Conservation (phyloP, 2,797 vertebrate genomes). For the Tauraco hartlaubi region DNA sequence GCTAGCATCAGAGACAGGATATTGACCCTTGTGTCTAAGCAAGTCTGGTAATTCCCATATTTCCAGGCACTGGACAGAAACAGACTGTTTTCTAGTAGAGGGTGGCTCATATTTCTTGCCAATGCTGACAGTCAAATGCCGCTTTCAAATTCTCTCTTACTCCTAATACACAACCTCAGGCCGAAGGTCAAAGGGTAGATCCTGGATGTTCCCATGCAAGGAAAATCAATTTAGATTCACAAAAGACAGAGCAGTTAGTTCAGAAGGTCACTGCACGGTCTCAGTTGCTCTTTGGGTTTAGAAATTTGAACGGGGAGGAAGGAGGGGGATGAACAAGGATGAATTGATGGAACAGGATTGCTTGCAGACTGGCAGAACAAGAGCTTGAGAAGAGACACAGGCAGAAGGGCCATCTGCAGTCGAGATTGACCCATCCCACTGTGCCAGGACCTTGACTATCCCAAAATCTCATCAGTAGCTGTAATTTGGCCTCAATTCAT, state of each 20-base stretch:
- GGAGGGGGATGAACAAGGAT: not conserved
- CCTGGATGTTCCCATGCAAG: conserved; percentile 55
- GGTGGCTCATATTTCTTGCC: conserved; percentile 46
- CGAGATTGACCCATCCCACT: not conserved
- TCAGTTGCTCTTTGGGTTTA: not conserved
- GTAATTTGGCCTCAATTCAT: not conserved
- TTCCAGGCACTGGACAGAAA: conserved; percentile 44
- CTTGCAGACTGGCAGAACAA: not conserved
- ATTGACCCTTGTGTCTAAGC: conserved; percentile 1
- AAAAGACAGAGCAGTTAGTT: conserved; percentile 23
- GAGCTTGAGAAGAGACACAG: not conserved
- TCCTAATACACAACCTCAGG: not conserved
- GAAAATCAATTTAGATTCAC: conserved; percentile 60
- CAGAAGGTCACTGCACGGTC: conserved; percentile 34
- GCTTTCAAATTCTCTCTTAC: conserved; percentile 31
- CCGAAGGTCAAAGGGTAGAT: conserved; percentile 62
- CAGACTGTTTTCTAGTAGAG: conserved; percentile 20
- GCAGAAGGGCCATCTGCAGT: not conserved
- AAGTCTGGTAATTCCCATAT: conserved; percentile 27
- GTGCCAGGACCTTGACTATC: not conserved
- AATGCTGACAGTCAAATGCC: not conserved
- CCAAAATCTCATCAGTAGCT: not conserved
- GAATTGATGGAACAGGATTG: not conserved
- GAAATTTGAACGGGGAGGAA: not conserved
- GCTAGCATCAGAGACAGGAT: conserved; percentile 17